Evolutionary conservation across 1,140 invertebrate genomes (phyloP).

Genomic region (Diuraphis noxia): DNA sequence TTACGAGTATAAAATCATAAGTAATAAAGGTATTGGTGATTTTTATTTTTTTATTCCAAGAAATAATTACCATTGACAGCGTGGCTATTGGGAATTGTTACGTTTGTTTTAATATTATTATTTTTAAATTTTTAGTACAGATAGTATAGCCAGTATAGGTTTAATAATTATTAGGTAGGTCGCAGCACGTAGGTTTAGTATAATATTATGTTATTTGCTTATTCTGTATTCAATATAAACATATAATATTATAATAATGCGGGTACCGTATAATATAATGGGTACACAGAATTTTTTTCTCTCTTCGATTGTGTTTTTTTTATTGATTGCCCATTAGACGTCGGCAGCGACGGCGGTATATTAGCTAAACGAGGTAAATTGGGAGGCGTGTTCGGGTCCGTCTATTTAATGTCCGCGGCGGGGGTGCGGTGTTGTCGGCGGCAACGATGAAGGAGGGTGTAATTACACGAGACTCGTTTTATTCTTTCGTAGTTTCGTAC

Average conservation of each 20-base stretch:
- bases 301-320: neutral
- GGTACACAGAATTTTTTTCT: neutral
- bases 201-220: neutral
- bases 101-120: neutral
- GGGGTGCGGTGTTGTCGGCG: neutral
- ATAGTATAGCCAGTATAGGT: neutral
- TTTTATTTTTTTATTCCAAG: neutral
- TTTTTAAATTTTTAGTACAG: neutral
- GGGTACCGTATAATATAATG: constrained; percentile 2
- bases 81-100: neutral
- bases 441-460: neutral
- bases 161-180: neutral
- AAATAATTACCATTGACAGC: neutral
- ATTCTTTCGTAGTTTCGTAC: neutral
- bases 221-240: neutral
- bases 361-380: constrained; percentile 27
- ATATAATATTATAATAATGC: neutral
- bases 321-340: constrained; percentile 29
- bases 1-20: neutral
- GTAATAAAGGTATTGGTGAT: no score
- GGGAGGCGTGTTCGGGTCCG: constrained; percentile 29
- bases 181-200: no score
- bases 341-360: neutral
- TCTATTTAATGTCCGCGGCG: constrained; percentile 11
- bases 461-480: constrained; percentile 11